phyloP scores from a whole-genome alignment of 2,888 invertebrate genomes.

The Chaetoderma sp. region DNA sequence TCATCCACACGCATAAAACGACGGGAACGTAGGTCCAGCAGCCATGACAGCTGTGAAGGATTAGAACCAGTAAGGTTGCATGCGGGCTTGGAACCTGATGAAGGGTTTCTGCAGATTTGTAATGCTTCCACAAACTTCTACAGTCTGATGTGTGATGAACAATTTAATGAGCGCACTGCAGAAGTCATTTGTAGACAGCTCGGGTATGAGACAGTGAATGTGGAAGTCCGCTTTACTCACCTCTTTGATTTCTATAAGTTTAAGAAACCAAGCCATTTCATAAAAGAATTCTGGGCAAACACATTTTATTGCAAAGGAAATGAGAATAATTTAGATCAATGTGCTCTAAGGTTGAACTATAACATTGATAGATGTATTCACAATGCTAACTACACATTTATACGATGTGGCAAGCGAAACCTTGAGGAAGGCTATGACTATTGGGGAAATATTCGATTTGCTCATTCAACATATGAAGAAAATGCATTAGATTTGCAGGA shows the following conservation, averaged over 20 bases:
- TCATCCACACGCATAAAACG: not conserved
- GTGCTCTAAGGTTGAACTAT: constrained; percentile 86
- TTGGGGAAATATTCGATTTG: constrained; percentile 97
- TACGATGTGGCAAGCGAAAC: constrained; percentile 81
- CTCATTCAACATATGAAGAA: constrained; percentile 90
- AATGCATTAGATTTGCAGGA: constrained; percentile 69
- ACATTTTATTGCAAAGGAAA: constrained; percentile 67
- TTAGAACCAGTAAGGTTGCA: constrained; percentile 75
- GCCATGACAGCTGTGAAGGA: not conserved
- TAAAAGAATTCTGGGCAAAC: constrained; percentile 66
- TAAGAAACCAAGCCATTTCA: constrained; percentile 63
- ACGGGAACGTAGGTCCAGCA: not conserved
- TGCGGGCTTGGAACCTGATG: constrained; percentile 78
- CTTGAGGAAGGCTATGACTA: constrained; percentile 53
- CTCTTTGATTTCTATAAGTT: constrained; percentile 65
- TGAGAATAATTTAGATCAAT: constrained; percentile 69
- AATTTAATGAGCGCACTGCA: constrained; percentile 96
- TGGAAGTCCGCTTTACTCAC: constrained; percentile 81
- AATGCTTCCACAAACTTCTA: constrained; percentile 95
- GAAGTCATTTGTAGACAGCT: constrained; percentile 95
- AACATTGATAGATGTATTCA: constrained; percentile 80
- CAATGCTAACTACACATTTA: constrained; percentile 87
- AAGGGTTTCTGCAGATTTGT: constrained; percentile 94
- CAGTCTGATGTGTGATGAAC: constrained; percentile 94
- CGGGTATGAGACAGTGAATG: constrained; percentile 88